Percentiles rank a stretch among this genome's conserved stretches.
Conservation (phyloP, 2,113 vertebrate genomes). For the Tapirus terrestris region DNA sequence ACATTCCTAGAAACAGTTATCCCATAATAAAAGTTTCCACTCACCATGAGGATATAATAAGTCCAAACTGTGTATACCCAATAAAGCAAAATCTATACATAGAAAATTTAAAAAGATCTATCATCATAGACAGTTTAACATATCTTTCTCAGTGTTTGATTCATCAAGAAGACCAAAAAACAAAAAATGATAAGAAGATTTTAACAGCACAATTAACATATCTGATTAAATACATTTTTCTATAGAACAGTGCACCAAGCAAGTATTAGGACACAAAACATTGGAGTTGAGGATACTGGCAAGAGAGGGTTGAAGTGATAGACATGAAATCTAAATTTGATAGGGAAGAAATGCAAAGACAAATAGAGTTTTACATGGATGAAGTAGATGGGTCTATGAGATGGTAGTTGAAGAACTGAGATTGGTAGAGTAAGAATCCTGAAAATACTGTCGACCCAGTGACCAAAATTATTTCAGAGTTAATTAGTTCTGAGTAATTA, state of each 20-base stretch:
- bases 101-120: background rate
- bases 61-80: background rate
- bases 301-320: background rate
- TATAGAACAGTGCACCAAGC: background rate
- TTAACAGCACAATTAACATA: background rate
- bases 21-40: background rate
- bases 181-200: background rate
- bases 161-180: background rate
- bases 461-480: background rate
- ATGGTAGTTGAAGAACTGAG: background rate
- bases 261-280: background rate
- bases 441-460: background rate
- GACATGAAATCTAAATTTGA: conserved; percentile 23
- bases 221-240: background rate
- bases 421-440: background rate
- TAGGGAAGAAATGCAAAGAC: background rate
- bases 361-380: background rate
- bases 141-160: background rate
- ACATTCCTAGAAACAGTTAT: background rate
- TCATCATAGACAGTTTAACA: background rate
- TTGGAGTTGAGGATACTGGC: background rate
- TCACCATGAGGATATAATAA: background rate
- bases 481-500: background rate
- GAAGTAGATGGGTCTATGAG: background rate
- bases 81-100: background rate